Percentiles rank a stretch among this genome's conserved stretches.
These are phyloP conservation scores for Leptinotarsa rubiginosa DNA, from an alignment of 2,888 invertebrate genomes.

Conservation along the genomic window DNA sequence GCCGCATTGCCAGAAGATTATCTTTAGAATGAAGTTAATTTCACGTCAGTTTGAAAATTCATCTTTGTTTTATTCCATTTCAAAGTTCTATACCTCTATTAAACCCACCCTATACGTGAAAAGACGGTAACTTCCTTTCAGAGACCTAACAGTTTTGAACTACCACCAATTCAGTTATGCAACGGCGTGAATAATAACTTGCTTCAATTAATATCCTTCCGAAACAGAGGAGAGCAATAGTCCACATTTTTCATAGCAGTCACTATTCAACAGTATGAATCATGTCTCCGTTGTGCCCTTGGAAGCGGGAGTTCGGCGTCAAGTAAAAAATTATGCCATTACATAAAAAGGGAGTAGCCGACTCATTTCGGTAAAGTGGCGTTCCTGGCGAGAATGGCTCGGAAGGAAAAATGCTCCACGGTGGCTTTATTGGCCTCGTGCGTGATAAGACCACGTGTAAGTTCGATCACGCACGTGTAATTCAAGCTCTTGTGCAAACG, in stretches of 20 bases:
- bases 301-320: conserved; percentile 10
- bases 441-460: conserved; percentile 49
- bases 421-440: conserved; percentile 32
- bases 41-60: too few relatives aligned
- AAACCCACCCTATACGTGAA: too few relatives aligned
- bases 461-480: conserved; percentile 50
- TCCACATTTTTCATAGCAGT: neutral
- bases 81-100: too few relatives aligned
- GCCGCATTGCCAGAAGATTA: too few relatives aligned
- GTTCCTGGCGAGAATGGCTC: neutral
- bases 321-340: conserved; percentile 41
- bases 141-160: too few relatives aligned
- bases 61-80: too few relatives aligned
- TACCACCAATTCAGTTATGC: too few relatives aligned
- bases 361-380: conserved; percentile 26
- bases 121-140: too few relatives aligned
- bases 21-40: too few relatives aligned
- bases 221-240: too few relatives aligned
- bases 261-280: neutral
- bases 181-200: too few relatives aligned
- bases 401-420: conserved; percentile 1
- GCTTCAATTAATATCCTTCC: too few relatives aligned
- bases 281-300: neutral
- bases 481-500: conserved; percentile 22
- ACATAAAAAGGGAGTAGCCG: conserved; percentile 29